A percentile compares a stretch with the other conserved stretches of the same genome.
Conservation (phyloP, 2,888 invertebrate species). For the Deilephila porcellus region DNA sequence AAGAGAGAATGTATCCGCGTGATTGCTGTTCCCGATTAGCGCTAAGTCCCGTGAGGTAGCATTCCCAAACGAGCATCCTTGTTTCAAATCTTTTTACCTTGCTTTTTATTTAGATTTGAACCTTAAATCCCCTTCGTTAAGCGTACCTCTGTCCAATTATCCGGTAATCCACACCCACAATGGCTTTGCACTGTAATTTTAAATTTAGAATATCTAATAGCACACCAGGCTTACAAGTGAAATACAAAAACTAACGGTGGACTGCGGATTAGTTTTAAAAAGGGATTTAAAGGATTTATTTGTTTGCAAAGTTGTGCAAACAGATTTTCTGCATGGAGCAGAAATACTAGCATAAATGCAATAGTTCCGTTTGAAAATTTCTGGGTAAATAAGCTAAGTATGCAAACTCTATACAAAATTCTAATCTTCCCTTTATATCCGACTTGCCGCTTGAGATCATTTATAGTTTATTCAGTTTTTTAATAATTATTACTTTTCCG, state of each 20-base stretch:
- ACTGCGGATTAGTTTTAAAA: neutral
- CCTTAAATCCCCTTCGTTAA: conserved; percentile 54
- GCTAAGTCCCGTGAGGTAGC: conserved; percentile 42
- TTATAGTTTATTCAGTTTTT: too few relatives aligned
- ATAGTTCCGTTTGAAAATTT: too few relatives aligned
- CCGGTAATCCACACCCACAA: conserved; percentile 61
- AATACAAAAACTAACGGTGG: conserved; percentile 10
- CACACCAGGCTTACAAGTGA: neutral
- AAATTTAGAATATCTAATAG: conserved; percentile 32
- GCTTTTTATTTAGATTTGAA: conserved; percentile 47
- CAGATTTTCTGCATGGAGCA: neutral
- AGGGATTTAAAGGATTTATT: neutral
- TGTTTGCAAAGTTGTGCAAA: neutral
- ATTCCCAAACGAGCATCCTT: conserved; percentile 45
- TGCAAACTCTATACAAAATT: too few relatives aligned
- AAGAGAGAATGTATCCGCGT: conserved; percentile 3
- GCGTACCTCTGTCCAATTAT: conserved; percentile 56
- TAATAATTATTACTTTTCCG: too few relatives aligned
- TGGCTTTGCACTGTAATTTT: conserved; percentile 54
- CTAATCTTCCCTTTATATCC: too few relatives aligned
- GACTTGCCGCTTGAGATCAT: too few relatives aligned
- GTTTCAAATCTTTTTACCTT: conserved; percentile 41
- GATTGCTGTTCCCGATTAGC: conserved; percentile 43
- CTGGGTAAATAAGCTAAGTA: too few relatives aligned
- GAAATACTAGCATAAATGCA: too few relatives aligned